phyloP scores from a whole-genome alignment of 2,113 vertebrate species.

The Oxygymnocypris stewartii region DNA sequence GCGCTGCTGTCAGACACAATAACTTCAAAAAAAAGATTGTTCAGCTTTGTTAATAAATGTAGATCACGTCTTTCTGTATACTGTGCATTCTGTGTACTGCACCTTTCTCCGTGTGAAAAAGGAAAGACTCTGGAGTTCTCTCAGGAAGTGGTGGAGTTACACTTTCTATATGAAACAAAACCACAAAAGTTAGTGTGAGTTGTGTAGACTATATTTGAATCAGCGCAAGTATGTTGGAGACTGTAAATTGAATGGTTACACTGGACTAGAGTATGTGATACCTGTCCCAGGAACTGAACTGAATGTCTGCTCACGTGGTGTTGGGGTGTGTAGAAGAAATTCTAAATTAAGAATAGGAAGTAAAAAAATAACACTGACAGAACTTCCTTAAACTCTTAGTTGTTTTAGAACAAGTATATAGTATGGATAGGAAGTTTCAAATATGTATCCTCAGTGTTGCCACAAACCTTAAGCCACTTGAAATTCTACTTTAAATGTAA shows the following conservation, averaged over 20 bases:
- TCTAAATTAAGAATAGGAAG: constrained; percentile 27
- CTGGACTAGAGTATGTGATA: not conserved
- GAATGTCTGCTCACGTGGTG: constrained; percentile 29
- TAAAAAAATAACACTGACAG: not conserved
- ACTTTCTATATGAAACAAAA: not conserved
- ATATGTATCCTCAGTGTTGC: not conserved
- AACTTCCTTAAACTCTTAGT: not conserved
- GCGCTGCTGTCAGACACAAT: constrained; percentile 35
- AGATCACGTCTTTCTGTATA: not conserved
- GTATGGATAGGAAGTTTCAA: not conserved
- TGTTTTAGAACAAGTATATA: not conserved
- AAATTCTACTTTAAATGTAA: not conserved
- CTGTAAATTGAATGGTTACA: not conserved
- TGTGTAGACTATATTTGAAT: not conserved
- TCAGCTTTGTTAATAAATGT: not conserved
- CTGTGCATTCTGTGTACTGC: constrained; percentile 48
- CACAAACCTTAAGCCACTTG: not conserved
- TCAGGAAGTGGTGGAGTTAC: constrained; percentile 73
- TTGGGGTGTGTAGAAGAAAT: constrained; percentile 64
- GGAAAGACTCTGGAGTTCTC: constrained; percentile 81
- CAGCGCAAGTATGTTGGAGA: not conserved
- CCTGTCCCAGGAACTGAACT: not conserved
- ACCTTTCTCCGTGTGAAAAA: constrained; percentile 76
- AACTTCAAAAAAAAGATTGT: constrained; percentile 13
- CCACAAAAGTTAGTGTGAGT: not conserved